Evolutionary conservation across 2,888 invertebrate species (phyloP).

Genomic region (Oxyteleia sp.): DNA sequence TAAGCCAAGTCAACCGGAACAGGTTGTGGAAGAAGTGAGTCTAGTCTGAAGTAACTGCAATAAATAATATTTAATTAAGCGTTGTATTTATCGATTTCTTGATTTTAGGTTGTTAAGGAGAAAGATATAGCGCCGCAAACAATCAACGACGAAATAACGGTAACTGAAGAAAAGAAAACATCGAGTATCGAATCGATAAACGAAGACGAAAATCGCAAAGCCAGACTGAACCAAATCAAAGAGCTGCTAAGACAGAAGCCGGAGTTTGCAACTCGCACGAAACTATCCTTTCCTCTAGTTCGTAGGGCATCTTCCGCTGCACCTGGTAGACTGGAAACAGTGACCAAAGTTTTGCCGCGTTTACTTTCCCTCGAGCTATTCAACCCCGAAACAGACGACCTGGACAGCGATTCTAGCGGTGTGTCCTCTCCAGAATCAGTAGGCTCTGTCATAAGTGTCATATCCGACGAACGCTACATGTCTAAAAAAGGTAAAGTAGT

Average conservation of each 20-base stretch:
- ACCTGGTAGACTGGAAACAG: constrained; percentile 89
- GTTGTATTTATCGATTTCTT: background rate
- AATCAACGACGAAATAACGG: constrained; percentile 20
- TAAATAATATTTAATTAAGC: background rate
- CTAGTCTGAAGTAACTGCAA: background rate
- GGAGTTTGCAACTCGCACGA: constrained; percentile 89
- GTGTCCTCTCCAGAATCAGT: constrained; percentile 96
- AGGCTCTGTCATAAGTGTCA: constrained; percentile 94
- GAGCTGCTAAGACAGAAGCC: constrained; percentile 91
- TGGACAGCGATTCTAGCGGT: constrained; percentile 96
- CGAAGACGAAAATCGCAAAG: constrained; percentile 89
- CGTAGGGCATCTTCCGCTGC: constrained; percentile 89
- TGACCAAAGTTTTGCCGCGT: constrained; percentile 92
- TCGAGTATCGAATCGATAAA: constrained; percentile 74
- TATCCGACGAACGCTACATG: constrained; percentile 89
- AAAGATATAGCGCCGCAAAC: constrained; percentile 22
- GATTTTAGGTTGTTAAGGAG: constrained; percentile 28
- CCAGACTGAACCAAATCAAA: constrained; percentile 91
- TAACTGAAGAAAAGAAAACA: constrained; percentile 31
- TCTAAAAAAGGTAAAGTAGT: constrained; percentile 78
- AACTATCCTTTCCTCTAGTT: constrained; percentile 91
- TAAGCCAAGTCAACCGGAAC: constrained; percentile 1
- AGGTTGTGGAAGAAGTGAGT: constrained; percentile 60
- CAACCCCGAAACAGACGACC: constrained; percentile 96
- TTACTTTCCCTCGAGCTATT: constrained; percentile 94